A percentile compares a stretch with the other conserved stretches of the same genome.
These are phyloP conservation scores for Dreissena rostriformis DNA, from an alignment of 1,140 invertebrate species.

Conservation along the genomic window DNA sequence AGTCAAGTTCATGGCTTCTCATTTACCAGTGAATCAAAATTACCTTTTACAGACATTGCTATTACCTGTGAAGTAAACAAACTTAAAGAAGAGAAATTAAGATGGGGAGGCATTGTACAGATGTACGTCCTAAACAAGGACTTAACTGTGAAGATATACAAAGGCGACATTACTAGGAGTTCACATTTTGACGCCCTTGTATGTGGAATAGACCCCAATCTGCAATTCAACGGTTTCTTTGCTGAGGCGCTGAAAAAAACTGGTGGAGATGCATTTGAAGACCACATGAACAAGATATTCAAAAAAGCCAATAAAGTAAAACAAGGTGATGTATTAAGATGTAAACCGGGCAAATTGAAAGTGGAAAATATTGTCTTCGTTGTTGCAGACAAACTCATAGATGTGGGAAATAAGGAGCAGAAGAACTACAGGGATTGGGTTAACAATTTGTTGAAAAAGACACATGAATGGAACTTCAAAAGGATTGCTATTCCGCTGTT, in stretches of 20 bases:
- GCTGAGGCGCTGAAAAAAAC: slow-evolving; percentile 9
- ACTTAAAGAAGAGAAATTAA: neutral
- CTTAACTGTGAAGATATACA: slow-evolving; percentile 19
- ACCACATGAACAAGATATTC: neutral
- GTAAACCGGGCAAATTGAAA: slow-evolving; percentile 9
- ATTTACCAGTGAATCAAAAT: neutral
- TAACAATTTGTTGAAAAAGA: slow-evolving; percentile 11
- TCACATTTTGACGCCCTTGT: slow-evolving; percentile 26
- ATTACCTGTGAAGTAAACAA: neutral
- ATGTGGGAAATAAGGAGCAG: slow-evolving; percentile 1
- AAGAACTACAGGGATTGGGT: slow-evolving; percentile 1
- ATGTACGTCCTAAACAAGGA: neutral
- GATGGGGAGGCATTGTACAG: slow-evolving; percentile 19
- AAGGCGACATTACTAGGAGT: slow-evolving; percentile 20
- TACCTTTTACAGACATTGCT: neutral
- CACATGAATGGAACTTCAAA: neutral
- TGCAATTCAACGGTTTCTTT: slow-evolving; percentile 1
- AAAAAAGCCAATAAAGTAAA: neutral
- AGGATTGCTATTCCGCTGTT: slow-evolving; percentile 20
- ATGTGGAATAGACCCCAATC: slow-evolving; percentile 10
- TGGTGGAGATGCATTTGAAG: neutral
- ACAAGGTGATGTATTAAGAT: slow-evolving; percentile 12
- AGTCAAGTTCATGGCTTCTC: no score
- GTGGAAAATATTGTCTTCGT: slow-evolving; percentile 2
- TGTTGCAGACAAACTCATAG: slow-evolving; percentile 12